Conservation (phyloP, 2,113 vertebrate species). For the Mus musculus region DNA sequence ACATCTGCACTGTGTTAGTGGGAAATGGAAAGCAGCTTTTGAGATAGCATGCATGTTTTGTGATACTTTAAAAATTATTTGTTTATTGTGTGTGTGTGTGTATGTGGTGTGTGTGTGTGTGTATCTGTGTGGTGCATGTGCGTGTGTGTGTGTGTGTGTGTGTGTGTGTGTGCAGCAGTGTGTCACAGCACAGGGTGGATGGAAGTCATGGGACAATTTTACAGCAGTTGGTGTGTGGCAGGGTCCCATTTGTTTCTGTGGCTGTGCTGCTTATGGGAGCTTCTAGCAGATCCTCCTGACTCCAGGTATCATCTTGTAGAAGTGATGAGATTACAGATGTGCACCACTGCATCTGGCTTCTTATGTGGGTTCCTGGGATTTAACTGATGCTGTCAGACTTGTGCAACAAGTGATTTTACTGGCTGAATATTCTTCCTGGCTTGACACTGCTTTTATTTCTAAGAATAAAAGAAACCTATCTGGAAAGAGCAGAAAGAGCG, state of each 20-base stretch:
- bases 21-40: not conserved
- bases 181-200: not conserved
- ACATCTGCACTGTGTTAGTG: not conserved
- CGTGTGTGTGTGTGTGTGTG: not conserved
- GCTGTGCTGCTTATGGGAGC: not conserved
- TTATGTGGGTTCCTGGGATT: not conserved
- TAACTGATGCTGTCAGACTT: not conserved
- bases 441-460: not conserved
- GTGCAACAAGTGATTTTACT: not conserved
- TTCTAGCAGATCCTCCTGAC: not conserved
- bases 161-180: not conserved
- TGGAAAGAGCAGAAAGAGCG: conserved; percentile 10
- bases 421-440: not conserved
- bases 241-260: not conserved
- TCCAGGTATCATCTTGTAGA: not conserved
- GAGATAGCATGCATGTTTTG: not conserved
- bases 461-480: not conserved
- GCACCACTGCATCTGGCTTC: not conserved
- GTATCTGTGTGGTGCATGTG: not conserved
- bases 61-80: not conserved
- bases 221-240: not conserved
- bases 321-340: not conserved
- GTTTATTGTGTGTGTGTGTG: not conserved
- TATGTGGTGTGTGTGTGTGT: not conserved
- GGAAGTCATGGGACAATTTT: not conserved